Conservation (phyloP, 1,140 invertebrate species). For the Psilanteris sp. region DNA sequence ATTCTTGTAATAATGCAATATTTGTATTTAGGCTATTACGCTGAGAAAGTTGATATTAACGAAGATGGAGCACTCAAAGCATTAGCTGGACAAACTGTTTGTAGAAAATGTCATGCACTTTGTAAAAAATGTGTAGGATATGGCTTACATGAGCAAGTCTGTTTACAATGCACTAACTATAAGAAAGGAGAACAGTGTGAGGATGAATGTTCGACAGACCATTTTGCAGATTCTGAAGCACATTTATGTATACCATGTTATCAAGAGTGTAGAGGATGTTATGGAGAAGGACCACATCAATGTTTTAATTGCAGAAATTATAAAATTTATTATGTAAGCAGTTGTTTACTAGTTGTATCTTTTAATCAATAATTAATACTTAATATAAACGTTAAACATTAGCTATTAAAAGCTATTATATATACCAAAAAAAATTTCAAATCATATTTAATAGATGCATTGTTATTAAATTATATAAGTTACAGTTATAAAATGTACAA, state of each 20-base stretch:
- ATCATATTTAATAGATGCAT: too few relatives aligned
- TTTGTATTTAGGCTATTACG: constrained; percentile 85
- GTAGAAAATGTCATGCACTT: constrained; percentile 92
- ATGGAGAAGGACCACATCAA: constrained; percentile 87
- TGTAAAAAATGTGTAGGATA: constrained; percentile 94
- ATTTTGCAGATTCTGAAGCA: constrained; percentile 88
- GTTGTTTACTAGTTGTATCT: neutral
- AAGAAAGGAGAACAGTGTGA: constrained; percentile 94
- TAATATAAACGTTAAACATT: too few relatives aligned
- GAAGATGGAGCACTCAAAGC: constrained; percentile 85
- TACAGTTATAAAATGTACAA: too few relatives aligned
- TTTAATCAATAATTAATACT: too few relatives aligned
- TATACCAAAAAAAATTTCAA: too few relatives aligned
- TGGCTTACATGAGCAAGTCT: constrained; percentile 91
- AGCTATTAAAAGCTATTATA: too few relatives aligned
- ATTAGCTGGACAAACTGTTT: constrained; percentile 89
- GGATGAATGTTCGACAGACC: constrained; percentile 91
- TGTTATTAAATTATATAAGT: too few relatives aligned
- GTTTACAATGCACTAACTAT: constrained; percentile 91
- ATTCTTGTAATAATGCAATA: neutral
- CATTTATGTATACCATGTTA: constrained; percentile 90
- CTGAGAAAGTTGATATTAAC: constrained; percentile 89
- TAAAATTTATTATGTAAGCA: constrained; percentile 86
- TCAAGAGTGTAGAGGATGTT: constrained; percentile 90
- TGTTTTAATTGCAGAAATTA: constrained; percentile 92